Evolutionary conservation across 2,113 vertebrate genomes (phyloP).

Genomic region (Anoplopoma fimbria): DNA sequence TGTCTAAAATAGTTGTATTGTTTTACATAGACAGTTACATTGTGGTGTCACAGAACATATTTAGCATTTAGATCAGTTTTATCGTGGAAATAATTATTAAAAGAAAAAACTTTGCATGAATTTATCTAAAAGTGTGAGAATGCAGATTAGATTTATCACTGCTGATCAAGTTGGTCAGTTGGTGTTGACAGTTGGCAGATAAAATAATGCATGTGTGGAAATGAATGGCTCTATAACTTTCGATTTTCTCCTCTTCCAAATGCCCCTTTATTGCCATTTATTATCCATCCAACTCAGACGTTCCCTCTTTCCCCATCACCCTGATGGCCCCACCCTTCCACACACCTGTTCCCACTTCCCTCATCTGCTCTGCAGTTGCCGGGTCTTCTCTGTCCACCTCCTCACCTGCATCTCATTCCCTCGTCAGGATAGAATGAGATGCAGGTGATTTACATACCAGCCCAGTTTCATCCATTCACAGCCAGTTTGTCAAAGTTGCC

Average conservation of each 20-base stretch:
- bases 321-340: neutral
- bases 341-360: slow-evolving; percentile 9
- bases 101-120: neutral
- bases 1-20: neutral
- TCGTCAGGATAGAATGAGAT: no score
- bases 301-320: neutral
- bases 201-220: neutral
- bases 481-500: neutral
- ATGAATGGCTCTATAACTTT: neutral
- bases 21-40: neutral
- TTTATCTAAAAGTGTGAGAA: neutral
- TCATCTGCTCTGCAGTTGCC: neutral
- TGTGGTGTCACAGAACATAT: neutral
- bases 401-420: neutral
- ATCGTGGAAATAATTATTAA: neutral
- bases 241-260: neutral
- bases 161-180: neutral
- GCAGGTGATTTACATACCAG: neutral
- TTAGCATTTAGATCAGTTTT: neutral
- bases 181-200: neutral
- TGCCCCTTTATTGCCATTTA: neutral
- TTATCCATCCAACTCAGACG: neutral
- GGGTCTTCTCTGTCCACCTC: no score
- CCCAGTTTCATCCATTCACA: neutral
- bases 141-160: neutral